phyloP scores from a whole-genome alignment of 2,113 vertebrate genomes.

The Erpornis zantholeuca region DNA sequence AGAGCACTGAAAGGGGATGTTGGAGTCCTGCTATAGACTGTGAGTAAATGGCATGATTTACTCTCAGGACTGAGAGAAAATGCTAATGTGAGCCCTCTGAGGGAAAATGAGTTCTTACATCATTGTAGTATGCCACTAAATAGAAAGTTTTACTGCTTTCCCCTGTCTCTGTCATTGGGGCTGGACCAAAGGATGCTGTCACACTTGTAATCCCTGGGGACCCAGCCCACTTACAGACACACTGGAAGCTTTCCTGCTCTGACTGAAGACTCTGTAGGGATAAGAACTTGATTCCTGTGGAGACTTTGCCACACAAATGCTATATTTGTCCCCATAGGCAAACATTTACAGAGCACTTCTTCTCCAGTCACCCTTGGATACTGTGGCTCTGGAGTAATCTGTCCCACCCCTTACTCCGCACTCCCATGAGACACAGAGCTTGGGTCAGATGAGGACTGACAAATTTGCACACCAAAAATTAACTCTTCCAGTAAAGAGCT shows the following conservation, averaged over 20 bases:
- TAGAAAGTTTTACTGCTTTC: conserved; percentile 14
- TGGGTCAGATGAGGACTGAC: not conserved
- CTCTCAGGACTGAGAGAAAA: not conserved
- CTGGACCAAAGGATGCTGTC: conserved; percentile 1
- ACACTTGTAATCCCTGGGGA: not conserved
- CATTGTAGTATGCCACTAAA: not conserved
- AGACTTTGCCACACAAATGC: not conserved
- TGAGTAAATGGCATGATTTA: conserved; percentile 20
- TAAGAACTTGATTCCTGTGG: not conserved
- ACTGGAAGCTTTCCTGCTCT: conserved; percentile 2
- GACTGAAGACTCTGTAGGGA: not conserved
- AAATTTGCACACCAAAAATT: not conserved
- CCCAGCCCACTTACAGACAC: not conserved
- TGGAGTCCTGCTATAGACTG: not conserved
- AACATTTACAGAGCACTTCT: not conserved
- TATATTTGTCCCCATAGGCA: not conserved
- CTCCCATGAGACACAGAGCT: not conserved
- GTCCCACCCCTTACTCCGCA: not conserved
- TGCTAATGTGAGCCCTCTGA: not conserved
- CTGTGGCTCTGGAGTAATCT: not conserved
- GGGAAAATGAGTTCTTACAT: conserved; percentile 9
- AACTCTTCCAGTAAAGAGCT: not conserved
- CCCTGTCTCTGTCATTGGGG: not conserved
- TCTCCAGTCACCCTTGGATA: not conserved
- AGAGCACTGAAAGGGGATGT: not conserved